These are phyloP conservation scores for Lytechinus variegatus DNA, from an alignment of 35 echinoderm and acorn worm genomes.

Conservation along the genomic window DNA sequence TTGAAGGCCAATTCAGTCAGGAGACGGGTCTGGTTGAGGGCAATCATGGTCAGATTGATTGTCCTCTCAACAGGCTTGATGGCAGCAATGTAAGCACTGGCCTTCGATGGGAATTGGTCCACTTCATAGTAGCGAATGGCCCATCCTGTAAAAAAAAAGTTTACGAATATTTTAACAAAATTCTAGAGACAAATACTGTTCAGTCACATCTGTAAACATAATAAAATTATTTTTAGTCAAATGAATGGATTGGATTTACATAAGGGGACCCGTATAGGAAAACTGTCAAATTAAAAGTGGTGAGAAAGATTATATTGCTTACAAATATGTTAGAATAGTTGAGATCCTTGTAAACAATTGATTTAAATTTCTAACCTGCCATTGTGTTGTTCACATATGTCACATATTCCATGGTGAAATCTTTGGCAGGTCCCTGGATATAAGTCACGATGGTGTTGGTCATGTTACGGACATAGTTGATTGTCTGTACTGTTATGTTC, in stretches of 20 bases:
- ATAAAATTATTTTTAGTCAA: too few species aligned
- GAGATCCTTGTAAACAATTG: too few species aligned
- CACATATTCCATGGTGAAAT: conserved; percentile 39
- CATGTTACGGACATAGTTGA: conserved; percentile 28
- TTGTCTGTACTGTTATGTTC: neutral
- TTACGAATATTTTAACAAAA: neutral
- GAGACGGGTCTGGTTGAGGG: conserved; percentile 1
- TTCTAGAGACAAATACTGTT: too few species aligned
- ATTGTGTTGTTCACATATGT: conserved; percentile 69
- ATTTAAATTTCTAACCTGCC: conserved; percentile 45
- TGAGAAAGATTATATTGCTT: too few species aligned
- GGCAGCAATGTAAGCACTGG: conserved; percentile 21
- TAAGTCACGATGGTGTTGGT: neutral
- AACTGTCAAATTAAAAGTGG: too few species aligned
- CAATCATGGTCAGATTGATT: conserved; percentile 34
- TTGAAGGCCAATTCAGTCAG: conserved; percentile 49
- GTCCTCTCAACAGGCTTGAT: neutral
- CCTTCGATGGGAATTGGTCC: conserved; percentile 60
- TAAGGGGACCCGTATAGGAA: too few species aligned
- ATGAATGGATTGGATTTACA: too few species aligned
- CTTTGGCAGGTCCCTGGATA: conserved; percentile 17
- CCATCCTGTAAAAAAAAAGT: conserved; percentile 61
- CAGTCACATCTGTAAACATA: too few species aligned
- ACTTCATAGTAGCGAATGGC: conserved; percentile 75
- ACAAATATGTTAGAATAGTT: too few species aligned